Evolutionary conservation across 2,113 vertebrate genomes (phyloP).

Genomic region (Chaetodon auriga): DNA sequence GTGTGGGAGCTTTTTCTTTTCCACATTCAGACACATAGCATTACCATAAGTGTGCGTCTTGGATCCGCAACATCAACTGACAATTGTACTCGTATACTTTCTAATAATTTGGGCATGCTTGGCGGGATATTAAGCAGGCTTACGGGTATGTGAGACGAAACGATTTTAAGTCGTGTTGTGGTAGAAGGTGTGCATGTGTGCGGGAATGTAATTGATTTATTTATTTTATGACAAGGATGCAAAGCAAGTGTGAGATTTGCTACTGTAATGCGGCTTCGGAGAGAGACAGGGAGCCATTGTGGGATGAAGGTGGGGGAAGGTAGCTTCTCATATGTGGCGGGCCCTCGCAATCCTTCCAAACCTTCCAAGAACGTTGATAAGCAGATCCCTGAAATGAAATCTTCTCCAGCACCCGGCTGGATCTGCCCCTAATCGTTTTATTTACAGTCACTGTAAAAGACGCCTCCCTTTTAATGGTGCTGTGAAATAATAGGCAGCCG

Average conservation of each 20-base stretch:
- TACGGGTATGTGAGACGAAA: constrained; percentile 75
- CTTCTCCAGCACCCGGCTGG: constrained; percentile 83
- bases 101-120: constrained; percentile 80
- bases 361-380: constrained; percentile 88
- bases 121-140: constrained; percentile 78
- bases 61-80: constrained; percentile 70
- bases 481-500: constrained; percentile 87
- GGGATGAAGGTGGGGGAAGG: constrained; percentile 77
- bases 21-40: constrained; percentile 54
- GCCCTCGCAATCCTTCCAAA: constrained; percentile 78
- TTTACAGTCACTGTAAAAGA: constrained; percentile 88
- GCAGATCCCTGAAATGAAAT: constrained; percentile 87
- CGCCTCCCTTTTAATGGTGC: constrained; percentile 84
- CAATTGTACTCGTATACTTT: constrained; percentile 70
- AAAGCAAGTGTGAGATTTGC: constrained; percentile 83
- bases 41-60: constrained; percentile 51
- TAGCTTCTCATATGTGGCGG: constrained; percentile 67
- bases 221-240: constrained; percentile 80
- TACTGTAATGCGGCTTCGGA: constrained; percentile 77
- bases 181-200: constrained; percentile 60
- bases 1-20: constrained; percentile 46
- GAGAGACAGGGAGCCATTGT: constrained; percentile 66
- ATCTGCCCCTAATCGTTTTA: constrained; percentile 88
- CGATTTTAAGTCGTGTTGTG: constrained; percentile 70
- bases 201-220: constrained; percentile 81